These are phyloP conservation scores for Myripristis murdjan DNA, from an alignment of 2,797 vertebrate genomes.

Conservation along the genomic window DNA sequence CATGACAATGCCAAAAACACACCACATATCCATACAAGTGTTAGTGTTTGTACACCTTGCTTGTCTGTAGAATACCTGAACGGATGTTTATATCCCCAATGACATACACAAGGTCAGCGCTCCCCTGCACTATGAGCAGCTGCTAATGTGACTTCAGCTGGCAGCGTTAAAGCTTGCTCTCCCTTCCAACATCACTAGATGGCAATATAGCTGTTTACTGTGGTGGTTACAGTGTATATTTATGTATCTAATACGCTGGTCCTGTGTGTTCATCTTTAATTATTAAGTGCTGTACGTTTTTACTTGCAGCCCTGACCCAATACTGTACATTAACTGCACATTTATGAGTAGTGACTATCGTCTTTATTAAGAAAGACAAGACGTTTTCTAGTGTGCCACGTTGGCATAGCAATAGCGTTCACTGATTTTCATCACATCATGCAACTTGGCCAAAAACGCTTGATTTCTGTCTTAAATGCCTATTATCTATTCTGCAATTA, in stretches of 20 bases:
- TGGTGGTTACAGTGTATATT: conserved; percentile 37
- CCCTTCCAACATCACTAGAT: conserved; percentile 65
- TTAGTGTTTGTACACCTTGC: conserved; percentile 34
- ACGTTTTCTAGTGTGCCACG: not conserved
- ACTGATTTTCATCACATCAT: conserved; percentile 28
- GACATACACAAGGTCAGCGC: conserved; percentile 73
- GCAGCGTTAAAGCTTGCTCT: conserved; percentile 27
- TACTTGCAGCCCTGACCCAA: conserved; percentile 45
- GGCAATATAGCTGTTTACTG: conserved; percentile 68
- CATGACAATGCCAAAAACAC: no score
- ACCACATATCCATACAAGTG: no score
- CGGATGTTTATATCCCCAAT: conserved; percentile 64
- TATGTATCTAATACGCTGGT: conserved; percentile 48
- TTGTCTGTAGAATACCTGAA: conserved; percentile 52
- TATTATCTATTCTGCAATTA: conserved; percentile 8
- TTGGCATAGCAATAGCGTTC: conserved; percentile 13
- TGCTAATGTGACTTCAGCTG: conserved; percentile 40
- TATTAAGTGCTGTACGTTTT: conserved; percentile 46
- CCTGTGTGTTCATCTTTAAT: conserved; percentile 50
- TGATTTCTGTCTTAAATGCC: conserved; percentile 31
- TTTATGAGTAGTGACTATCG: conserved; percentile 30
- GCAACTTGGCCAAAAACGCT: conserved; percentile 21
- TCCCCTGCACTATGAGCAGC: conserved; percentile 43
- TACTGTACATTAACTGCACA: conserved; percentile 50
- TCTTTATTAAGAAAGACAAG: conserved; percentile 25